Conservation (phyloP, 53 echinoderm and acorn worm species). For the Arbacia lixula region DNA sequence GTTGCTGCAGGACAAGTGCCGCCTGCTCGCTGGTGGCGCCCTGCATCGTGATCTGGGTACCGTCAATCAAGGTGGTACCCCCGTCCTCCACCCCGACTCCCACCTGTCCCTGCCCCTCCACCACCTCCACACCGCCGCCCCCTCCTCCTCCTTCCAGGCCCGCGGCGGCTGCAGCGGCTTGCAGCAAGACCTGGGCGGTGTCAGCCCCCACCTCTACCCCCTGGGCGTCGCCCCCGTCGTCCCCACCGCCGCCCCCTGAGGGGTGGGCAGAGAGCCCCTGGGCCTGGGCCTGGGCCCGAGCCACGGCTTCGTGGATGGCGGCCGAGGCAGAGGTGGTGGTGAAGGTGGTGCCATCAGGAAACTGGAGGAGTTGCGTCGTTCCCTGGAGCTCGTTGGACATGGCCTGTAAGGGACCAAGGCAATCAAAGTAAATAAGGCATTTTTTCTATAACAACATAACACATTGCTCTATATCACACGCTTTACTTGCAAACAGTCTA, state of each 20-base stretch:
- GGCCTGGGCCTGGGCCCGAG: constrained; percentile 59
- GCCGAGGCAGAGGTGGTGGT: constrained; percentile 76
- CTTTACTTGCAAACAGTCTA: no score
- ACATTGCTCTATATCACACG: no score
- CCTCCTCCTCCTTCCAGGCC: not conserved
- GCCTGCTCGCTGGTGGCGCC: constrained; percentile 92
- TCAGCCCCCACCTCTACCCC: constrained; percentile 44
- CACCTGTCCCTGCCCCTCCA: constrained; percentile 55
- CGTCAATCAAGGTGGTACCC: constrained; percentile 4
- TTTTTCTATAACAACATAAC: no score
- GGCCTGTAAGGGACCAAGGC: not conserved
- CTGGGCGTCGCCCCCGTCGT: not conserved
- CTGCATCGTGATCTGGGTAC: constrained; percentile 72
- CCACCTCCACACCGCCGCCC: constrained; percentile 35
- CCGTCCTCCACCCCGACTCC: constrained; percentile 31
- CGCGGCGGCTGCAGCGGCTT: constrained; percentile 31
- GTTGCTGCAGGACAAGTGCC: constrained; percentile 83
- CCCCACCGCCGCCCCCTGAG: constrained; percentile 31
- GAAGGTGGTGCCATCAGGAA: constrained; percentile 61
- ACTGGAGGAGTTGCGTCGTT: constrained; percentile 75
- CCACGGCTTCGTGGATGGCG: constrained; percentile 76
- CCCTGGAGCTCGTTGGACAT: constrained; percentile 54
- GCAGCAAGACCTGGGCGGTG: constrained; percentile 60
- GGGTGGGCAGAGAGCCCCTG: constrained; percentile 49
- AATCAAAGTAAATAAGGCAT: not conserved